Base-by-base conservation (phyloP, 2,888 invertebrate species). In the Callyntrura sp. region DNA sequence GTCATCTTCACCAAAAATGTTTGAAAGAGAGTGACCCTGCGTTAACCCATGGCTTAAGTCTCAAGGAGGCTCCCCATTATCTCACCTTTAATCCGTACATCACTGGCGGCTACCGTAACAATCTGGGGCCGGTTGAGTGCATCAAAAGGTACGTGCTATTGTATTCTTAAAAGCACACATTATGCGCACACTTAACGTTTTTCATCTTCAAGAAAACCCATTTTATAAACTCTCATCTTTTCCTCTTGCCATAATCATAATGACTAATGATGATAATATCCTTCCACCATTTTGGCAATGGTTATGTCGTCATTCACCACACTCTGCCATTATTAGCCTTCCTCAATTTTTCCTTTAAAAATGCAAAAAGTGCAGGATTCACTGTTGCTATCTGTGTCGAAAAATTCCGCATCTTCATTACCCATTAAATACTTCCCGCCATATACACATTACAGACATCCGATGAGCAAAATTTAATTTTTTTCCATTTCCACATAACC, bases 21-120 rank as follows among this genome's bases (percentile, higher is more conserved):
- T 20, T 12, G 17, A 43, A 45, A 20, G 43, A 20, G 5, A 43
- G 9, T 57, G 8, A 55, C 2, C 9, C 23, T 9, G 6, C 35
- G 6, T 55, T 55, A 65, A 86, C 86, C 25, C 86, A 86, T 17
- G 82, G 91, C 23, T 82, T 86, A 14, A 68, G 85, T 28, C 87
- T 81, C 76, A 79, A 95, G 85, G 95, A 97, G 94, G 98, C 98
- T 76, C 98, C 98, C 4, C 96, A 96, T 88, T 98, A 97, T 95
- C 95, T 98, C 88, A 97, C 97, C 94, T 97, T 97, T 94, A 98
- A 98, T 95, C 97, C 97, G 3, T 98, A 95, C 94, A 98, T 98
- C 93, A 95, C 96, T 90, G 96, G 96, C 93, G 98, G 98, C 12
- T 98, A 98, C 94, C 96, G 98, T 94, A 97, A 97, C 93, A 96